Conservation (phyloP, 2,113 vertebrate species). For the Gyps fulvus region DNA sequence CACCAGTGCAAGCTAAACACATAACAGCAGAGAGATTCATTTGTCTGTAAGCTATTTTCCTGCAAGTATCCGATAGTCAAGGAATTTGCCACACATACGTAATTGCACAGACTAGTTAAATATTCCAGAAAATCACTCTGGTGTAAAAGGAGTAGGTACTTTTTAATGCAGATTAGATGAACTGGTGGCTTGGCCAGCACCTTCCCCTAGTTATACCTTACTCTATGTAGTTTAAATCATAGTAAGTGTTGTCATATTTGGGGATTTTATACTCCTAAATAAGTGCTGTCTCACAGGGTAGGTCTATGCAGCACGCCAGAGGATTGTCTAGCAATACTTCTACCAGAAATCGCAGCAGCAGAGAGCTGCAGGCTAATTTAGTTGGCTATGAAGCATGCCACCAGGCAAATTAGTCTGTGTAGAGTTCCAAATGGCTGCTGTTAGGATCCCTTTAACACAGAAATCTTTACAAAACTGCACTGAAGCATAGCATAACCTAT, state of each 20-base stretch:
- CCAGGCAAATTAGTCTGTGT: not conserved
- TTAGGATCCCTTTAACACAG: not conserved
- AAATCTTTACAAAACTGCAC: not conserved
- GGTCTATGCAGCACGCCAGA: not conserved
- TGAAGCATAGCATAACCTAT: not conserved
- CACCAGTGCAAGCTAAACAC: not conserved
- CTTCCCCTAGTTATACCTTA: not conserved
- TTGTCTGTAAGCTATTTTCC: constrained; percentile 19
- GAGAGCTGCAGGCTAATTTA: constrained; percentile 17
- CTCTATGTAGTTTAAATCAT: not conserved
- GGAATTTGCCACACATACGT: not conserved
- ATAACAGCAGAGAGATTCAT: not conserved
- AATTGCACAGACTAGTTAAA: not conserved
- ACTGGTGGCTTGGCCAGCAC: not conserved
- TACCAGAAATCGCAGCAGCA: not conserved
- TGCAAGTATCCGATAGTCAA: constrained; percentile 8
- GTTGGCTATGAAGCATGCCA: not conserved
- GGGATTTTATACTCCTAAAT: not conserved
- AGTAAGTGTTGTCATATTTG: not conserved
- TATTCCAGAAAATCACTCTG: not conserved
- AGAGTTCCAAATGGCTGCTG: not conserved
- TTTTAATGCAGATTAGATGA: not conserved
- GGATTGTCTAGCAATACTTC: not conserved
- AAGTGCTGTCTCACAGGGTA: not conserved
- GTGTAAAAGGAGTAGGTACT: not conserved